Evolutionary conservation across 2,888 invertebrate genomes (phyloP).

Genomic region (Arenicola marina): DNA sequence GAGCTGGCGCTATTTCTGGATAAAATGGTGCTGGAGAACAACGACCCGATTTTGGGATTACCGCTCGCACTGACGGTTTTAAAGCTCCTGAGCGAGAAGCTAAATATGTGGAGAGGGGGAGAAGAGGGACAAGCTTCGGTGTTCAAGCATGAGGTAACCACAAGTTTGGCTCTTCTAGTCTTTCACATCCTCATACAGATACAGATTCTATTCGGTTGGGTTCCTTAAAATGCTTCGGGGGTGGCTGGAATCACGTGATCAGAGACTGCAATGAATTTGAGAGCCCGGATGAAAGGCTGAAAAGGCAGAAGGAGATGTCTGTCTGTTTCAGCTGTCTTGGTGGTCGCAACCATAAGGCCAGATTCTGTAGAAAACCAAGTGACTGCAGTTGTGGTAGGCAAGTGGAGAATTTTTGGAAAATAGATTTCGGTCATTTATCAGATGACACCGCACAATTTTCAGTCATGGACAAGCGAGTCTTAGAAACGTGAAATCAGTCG

Average conservation of each 20-base stretch:
- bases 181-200: too few species aligned
- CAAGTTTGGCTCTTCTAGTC: not conserved
- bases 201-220: too few species aligned
- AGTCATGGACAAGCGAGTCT: not conserved
- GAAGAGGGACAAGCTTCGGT: not conserved
- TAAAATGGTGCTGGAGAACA: not conserved
- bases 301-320: not conserved
- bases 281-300: not conserved
- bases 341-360: not conserved
- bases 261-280: not conserved
- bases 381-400: not conserved
- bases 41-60: slow-evolving; percentile 1
- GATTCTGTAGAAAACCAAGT: not conserved
- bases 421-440: not conserved
- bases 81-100: not conserved
- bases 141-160: not conserved
- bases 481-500: not conserved
- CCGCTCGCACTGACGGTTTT: not conserved
- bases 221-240: not conserved
- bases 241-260: not conserved
- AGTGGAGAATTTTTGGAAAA: slow-evolving; percentile 4
- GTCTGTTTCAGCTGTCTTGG: not conserved
- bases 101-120: not conserved
- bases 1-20: not conserved
- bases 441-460: not conserved